phyloP scores from a whole-genome alignment of 2,797 vertebrate genomes.

The Champsocephalus esox region DNA sequence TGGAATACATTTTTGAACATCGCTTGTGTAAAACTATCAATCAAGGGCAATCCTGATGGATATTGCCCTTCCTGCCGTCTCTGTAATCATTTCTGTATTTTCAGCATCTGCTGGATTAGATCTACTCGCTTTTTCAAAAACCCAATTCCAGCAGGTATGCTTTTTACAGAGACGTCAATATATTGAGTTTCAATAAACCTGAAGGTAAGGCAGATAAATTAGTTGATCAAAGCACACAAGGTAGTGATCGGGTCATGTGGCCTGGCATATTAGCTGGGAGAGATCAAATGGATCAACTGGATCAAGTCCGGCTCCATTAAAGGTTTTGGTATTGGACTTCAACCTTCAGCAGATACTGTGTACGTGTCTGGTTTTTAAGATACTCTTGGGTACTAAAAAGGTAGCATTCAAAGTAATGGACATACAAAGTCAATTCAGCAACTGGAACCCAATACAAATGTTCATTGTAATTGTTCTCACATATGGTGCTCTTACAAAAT shows the following conservation, averaged over 20 bases:
- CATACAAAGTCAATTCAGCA: constrained; percentile 1
- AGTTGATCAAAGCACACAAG: constrained; percentile 45
- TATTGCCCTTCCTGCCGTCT: constrained; percentile 32
- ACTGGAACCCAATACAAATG: neutral
- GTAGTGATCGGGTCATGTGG: constrained; percentile 36
- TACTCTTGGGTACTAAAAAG: neutral
- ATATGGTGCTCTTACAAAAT: neutral
- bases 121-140: constrained; percentile 14
- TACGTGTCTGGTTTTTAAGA: neutral
- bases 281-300: constrained; percentile 29
- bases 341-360: neutral
- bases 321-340: neutral
- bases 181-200: constrained; percentile 46
- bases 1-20: constrained; percentile 24
- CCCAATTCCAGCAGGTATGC: constrained; percentile 27
- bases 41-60: constrained; percentile 36
- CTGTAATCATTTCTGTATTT: constrained; percentile 49
- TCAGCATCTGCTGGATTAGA: constrained; percentile 41
- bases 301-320: neutral
- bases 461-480: neutral
- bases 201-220: constrained; percentile 53
- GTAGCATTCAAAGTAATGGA: neutral
- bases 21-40: constrained; percentile 31
- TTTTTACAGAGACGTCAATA: constrained; percentile 45
- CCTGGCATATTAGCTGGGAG: constrained; percentile 26